A percentile compares a stretch with the other conserved stretches of the same genome.
phyloP scores from a whole-genome alignment of 2,797 vertebrate genomes.

The Oryzias dopingdopingensis region DNA sequence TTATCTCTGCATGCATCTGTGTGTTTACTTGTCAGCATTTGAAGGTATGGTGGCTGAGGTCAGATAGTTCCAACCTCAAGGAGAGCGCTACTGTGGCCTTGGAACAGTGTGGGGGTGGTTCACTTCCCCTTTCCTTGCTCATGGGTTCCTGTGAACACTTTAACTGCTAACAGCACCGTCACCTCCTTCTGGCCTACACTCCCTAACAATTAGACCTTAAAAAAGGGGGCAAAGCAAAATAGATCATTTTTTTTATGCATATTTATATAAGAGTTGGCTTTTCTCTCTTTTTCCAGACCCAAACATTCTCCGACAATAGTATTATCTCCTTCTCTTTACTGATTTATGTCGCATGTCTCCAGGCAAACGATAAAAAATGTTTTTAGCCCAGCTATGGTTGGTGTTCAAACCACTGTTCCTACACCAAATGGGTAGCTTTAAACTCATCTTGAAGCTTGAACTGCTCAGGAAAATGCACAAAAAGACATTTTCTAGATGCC shows the following conservation, averaged over 20 bases:
- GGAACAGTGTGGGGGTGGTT: conserved; percentile 74
- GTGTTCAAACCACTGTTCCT: not conserved
- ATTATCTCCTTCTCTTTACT: conserved; percentile 26
- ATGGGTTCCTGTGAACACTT: conserved; percentile 69
- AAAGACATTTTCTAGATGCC: conserved; percentile 13
- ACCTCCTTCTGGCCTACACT: conserved; percentile 51
- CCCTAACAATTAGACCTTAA: conserved; percentile 8
- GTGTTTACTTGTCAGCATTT: conserved; percentile 20
- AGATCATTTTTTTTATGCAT: too few relatives aligned
- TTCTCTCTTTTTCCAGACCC: conserved; percentile 19
- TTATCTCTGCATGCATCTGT: conserved; percentile 9
- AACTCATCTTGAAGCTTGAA: conserved; percentile 1
- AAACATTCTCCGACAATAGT: conserved; percentile 37
- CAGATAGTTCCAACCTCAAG: conserved; percentile 62
- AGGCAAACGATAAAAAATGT: conserved; percentile 39
- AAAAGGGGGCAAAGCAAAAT: too few relatives aligned
- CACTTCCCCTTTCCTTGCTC: conserved; percentile 78
- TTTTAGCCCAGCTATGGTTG: conserved; percentile 11
- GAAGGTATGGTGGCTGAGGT: conserved; percentile 65
- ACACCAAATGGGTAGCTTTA: not conserved
- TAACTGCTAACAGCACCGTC: conserved; percentile 77
- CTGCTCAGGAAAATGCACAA: not conserved
- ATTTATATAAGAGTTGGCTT: not conserved
- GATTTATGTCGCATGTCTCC: conserved; percentile 11
- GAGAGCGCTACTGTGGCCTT: conserved; percentile 53